A percentile compares a stretch with the other conserved stretches of the same genome.
Evolutionary conservation across 2,113 vertebrate genomes (phyloP).

Genomic region (Serinus canaria): DNA sequence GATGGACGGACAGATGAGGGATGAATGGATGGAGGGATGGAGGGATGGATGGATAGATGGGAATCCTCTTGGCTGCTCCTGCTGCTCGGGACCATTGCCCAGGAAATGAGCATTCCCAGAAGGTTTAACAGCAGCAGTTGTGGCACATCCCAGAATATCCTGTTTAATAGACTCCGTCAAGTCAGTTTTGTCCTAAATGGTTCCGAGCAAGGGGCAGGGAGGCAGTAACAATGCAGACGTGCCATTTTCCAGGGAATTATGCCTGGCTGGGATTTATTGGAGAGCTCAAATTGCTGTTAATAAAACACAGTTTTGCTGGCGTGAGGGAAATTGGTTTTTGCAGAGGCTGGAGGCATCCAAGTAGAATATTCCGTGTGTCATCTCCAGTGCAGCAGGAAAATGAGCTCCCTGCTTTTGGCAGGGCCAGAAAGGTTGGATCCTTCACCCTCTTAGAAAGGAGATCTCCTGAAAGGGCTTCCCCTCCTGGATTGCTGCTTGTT

Average conservation of each 20-base stretch:
- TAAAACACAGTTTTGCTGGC: constrained; percentile 31
- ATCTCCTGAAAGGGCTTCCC: not conserved
- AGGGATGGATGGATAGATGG: not conserved
- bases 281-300: constrained; percentile 51
- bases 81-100: fast-evolving
- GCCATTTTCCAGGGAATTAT: constrained; percentile 38
- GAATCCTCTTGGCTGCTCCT: not conserved
- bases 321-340: constrained; percentile 47
- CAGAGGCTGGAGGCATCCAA: not conserved
- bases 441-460: not conserved
- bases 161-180: not conserved
- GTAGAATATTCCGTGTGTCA: not conserved
- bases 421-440: not conserved
- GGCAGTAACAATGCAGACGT: not conserved
- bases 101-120: not conserved
- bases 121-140: not conserved
- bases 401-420: not conserved
- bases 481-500: not conserved
- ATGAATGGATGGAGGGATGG: not conserved
- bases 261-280: not conserved
- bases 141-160: constrained; percentile 26
- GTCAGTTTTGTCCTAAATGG: constrained; percentile 25
- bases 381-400: not conserved
- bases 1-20: no score
- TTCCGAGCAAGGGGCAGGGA: not conserved